Percentiles rank a stretch among this genome's conserved stretches.
Evolutionary conservation across 2,888 invertebrate species (phyloP).

Genomic region (Sinohyriopsis cumingii): DNA sequence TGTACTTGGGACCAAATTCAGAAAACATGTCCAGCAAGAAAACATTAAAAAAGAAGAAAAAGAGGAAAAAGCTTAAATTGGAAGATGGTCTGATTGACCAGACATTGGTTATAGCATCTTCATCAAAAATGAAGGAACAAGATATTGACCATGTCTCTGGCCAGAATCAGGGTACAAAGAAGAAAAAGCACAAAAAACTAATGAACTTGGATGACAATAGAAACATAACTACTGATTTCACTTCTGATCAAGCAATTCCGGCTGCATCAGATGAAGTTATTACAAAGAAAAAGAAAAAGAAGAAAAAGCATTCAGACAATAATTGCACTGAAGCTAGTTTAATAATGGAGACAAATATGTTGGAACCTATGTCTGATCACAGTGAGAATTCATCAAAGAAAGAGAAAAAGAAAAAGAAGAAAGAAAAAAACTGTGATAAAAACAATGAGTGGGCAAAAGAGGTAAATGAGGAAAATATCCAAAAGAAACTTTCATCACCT

Average conservation of each 20-base stretch:
- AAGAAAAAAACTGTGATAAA: slow-evolving; percentile 16
- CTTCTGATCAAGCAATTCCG: no score
- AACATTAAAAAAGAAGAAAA: slow-evolving; percentile 10
- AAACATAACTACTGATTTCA: neutral
- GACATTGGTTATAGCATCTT: neutral
- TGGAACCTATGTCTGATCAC: slow-evolving; percentile 1
- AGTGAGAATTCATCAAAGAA: slow-evolving; percentile 9
- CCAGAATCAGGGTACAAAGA: slow-evolving; percentile 7
- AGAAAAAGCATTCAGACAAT: slow-evolving; percentile 9
- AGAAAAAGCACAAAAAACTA: slow-evolving; percentile 13
- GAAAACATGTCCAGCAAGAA: neutral
- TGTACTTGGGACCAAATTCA: neutral
- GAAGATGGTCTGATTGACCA: neutral
- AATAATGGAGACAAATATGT: neutral
- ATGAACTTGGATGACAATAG: slow-evolving; percentile 3
- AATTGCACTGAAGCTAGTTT: neutral
- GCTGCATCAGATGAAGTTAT: neutral
- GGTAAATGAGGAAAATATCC: neutral
- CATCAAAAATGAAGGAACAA: neutral
- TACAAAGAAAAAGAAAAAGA: slow-evolving; percentile 10
- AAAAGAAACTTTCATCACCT: neutral
- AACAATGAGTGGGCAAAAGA: slow-evolving; percentile 14
- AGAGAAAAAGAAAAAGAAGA: slow-evolving; percentile 26
- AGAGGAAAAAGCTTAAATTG: slow-evolving; percentile 16
- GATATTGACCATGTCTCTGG: slow-evolving; percentile 3